Evolutionary conservation across 2,113 vertebrate genomes (phyloP).

Genomic region (Oreochromis niloticus): DNA sequence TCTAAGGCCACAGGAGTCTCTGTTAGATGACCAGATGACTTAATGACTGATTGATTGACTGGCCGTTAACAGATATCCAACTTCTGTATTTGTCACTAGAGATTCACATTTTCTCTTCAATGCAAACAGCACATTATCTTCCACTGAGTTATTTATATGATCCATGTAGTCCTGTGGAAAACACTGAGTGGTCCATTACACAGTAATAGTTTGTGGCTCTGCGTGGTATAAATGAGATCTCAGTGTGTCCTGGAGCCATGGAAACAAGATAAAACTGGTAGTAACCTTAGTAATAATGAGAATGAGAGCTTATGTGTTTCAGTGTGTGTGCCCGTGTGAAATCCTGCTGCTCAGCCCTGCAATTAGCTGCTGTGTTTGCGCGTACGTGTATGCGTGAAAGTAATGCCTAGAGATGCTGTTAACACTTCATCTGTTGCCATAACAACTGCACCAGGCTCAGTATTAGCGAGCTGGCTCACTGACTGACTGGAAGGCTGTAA

Average conservation of each 20-base stretch:
- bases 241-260: conserved; percentile 28
- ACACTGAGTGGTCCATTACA: conserved; percentile 15
- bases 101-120: not conserved
- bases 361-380: conserved; percentile 15
- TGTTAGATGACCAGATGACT: not conserved
- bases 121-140: not conserved
- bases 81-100: not conserved
- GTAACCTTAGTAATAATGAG: not conserved
- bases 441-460: conserved; percentile 30
- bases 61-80: not conserved
- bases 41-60: not conserved
- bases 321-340: not conserved
- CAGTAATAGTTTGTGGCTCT: conserved; percentile 5
- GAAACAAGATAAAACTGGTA: conserved; percentile 6
- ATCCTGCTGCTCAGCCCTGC: not conserved
- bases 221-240: conserved; percentile 18
- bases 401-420: conserved; percentile 22
- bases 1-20: not conserved
- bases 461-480: not conserved
- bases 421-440: conserved; percentile 47
- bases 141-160: not conserved
- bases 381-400: not conserved
- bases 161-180: not conserved
- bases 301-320: not conserved
- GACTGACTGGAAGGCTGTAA: not conserved